Evolutionary conservation across 2,113 vertebrate species (phyloP).

Genomic region (Copsychus sechellarum): DNA sequence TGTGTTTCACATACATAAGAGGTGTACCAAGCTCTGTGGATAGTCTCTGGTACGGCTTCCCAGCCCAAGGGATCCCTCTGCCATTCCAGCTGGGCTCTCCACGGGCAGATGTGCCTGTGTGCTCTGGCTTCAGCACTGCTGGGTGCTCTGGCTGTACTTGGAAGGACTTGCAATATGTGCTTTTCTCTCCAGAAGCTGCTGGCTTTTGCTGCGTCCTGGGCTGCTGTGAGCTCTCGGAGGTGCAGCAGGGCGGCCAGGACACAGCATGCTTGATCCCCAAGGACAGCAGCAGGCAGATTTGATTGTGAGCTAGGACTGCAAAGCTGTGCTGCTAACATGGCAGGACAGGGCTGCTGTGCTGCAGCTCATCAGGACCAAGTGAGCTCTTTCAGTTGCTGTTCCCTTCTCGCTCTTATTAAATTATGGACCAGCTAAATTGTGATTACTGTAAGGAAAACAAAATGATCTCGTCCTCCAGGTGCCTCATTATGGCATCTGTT

Average conservation of each 20-base stretch:
- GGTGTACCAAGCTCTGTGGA: no score
- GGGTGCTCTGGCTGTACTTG: fast-evolving
- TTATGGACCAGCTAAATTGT: not conserved
- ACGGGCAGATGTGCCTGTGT: not conserved
- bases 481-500: not conserved
- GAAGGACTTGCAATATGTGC: not conserved
- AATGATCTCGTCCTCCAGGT: not conserved
- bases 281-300: not conserved
- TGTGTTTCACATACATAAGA: not conserved
- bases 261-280: fast-evolving
- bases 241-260: fast-evolving
- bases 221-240: not conserved
- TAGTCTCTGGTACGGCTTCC: not conserved
- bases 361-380: not conserved
- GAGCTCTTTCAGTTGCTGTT: not conserved
- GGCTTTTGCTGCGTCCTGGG: not conserved
- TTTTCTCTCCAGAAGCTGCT: not conserved
- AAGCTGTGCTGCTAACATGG: not conserved
- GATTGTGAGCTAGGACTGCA: not conserved
- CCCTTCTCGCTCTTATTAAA: not conserved
- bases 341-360: not conserved
- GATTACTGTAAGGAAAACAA: constrained; percentile 23
- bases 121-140: no score
- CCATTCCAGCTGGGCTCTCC: fast-evolving
- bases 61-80: not conserved